phyloP scores from a whole-genome alignment of 2,797 vertebrate species.

The Thamnophis elegans region DNA sequence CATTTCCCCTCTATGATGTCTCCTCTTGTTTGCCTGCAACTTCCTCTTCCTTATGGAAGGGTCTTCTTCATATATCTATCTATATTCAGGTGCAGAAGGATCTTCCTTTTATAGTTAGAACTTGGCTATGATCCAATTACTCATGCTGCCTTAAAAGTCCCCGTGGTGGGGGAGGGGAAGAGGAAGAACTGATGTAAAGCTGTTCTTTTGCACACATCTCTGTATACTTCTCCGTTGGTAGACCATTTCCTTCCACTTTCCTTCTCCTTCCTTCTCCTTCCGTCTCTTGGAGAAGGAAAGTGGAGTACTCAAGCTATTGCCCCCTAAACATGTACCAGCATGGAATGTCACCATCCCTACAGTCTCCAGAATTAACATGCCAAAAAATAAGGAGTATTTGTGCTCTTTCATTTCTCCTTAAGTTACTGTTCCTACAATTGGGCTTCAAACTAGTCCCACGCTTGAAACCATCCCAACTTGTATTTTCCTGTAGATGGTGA shows the following conservation, averaged over 20 bases:
- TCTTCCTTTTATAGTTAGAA: background rate
- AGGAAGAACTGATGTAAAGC: background rate
- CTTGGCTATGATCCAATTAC: background rate
- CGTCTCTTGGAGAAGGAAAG: background rate
- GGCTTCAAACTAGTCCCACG: background rate
- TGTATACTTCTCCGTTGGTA: background rate
- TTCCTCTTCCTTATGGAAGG: background rate
- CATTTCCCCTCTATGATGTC: background rate
- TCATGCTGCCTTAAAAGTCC: background rate
- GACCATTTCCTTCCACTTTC: background rate
- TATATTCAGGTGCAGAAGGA: background rate
- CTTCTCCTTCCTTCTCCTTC: background rate
- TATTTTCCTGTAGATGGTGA: background rate
- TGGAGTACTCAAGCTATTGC: background rate
- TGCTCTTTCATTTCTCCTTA: background rate
- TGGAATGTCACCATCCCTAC: background rate
- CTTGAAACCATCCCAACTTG: background rate
- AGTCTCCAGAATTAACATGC: too few species aligned
- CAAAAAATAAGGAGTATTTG: background rate
- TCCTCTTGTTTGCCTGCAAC: background rate
- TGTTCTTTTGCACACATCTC: background rate
- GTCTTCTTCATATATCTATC: background rate
- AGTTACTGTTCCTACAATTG: background rate
- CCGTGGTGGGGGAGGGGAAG: background rate
- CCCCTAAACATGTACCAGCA: background rate